Evolutionary conservation across 2,888 invertebrate genomes (phyloP), one percentile per base, ranked within the genome.

Genomic region (Drosophila anomelani): DNA sequence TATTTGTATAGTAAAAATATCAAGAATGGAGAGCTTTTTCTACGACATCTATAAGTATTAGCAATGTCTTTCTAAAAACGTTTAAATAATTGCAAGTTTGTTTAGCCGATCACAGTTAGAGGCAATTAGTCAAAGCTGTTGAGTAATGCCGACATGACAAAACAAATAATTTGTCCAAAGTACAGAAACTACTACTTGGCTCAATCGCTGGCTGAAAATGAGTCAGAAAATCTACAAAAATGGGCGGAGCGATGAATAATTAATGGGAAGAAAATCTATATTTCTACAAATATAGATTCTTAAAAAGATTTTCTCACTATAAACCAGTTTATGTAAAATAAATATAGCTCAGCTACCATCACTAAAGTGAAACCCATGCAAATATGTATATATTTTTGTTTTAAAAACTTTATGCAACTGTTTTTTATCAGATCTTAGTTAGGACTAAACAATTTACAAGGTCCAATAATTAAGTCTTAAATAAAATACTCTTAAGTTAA

Each of bases 401-500:
- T 29, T n/a, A 36, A 67, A 64, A 51, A 13, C 67, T 72, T 72
- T 72, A 76, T 76, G 46, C 29, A 68, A 44, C 63, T 57, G 20
- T 41, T 47, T 23, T 23, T 76, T 57, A 71, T 58, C 60, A 47
- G 39, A 43, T 59, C 49, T 76, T 46, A 57, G 36, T 47, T 41
- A n/a, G 46, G 46, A 75, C 44, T 68, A 54, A 68, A 62, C 51
- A 71, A 54, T 82, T 78, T 86, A 88, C 81, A 82, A 84, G 76
- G 85, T 81, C 80, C 69, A 70, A 73, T 58, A 72, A 72, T 69
- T 36, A 66, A 61, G 66, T 63, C 79, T 89, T 89, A 82, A 62
- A 29, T 72, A 12, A 13, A 41, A 49, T 72, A 72, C 29, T 20
- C 46, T 41, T 47, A 71, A 53, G 46, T 47, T 53, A 76, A 57